Base-by-base conservation (phyloP, 2,113 vertebrate genomes). In the Phodopus roborovskii region DNA sequence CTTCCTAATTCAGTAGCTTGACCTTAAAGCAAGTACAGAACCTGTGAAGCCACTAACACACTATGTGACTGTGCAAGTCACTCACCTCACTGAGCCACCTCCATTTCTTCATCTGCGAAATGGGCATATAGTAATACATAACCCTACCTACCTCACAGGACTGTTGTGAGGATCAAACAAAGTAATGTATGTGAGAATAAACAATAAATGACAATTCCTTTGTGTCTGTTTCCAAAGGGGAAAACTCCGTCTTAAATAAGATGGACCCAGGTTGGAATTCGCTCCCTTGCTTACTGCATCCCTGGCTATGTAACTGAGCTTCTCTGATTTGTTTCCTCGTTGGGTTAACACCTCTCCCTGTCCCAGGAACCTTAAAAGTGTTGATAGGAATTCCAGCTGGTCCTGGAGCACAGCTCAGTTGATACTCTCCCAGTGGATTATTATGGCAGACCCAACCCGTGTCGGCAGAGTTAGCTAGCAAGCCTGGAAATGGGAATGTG, bases 131-230 rank as follows among this genome's bases (percentile, higher is more conserved):
- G 70, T 95, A 96, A 96, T 45, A 88, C 50, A 33, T 97, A 96
- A 97, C 90, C 94, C 95, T 89, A 96, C 94, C 97, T 98, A 97
- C 97, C 97, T 98, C 97, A 96, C 94, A 97, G 96, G 95, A 94
- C 90, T 96, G 88, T 97, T 97, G 97, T 98, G 97, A 96, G 96
- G 97, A 96, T 89, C 96, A 93, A 93, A 84, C 83, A 87, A 97
- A 91, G 96, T 94, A 78, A 95, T 68, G 19, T 93, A 94, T 39
- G n/a, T 91, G 50, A 91, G 15, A 95, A 95, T 93, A 97, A 94
- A 90, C 24, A 42, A 79, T 70, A 83, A 91, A 33, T 68, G 24
- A 50, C 66, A 53, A 17, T 66, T 82, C 28, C 50, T 92, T 89
- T 90, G 75, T 93, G 74, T 84, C 79, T 93, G 33, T 70, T 89